Conservation (phyloP, 2,888 invertebrate species). For the Euproctis similis region DNA sequence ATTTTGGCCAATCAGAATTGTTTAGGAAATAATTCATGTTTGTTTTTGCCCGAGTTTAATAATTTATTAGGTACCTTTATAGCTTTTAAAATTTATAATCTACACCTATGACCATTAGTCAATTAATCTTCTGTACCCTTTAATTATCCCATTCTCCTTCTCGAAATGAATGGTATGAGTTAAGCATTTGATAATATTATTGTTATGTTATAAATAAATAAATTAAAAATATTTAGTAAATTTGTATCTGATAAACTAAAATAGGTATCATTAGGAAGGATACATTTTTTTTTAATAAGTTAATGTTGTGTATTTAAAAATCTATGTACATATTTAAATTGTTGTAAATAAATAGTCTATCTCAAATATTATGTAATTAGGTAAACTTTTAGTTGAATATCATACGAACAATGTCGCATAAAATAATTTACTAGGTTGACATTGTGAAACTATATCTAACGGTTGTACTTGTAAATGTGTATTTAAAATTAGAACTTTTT, state of each 20-base stretch:
- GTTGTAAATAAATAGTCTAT: conserved; percentile 72
- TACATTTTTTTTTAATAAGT: conserved; percentile 45
- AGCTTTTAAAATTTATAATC: too few relatives aligned
- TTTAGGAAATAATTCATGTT: too few relatives aligned
- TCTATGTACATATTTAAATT: conserved; percentile 66
- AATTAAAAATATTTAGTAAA: conserved; percentile 23
- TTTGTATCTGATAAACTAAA: conserved; percentile 15
- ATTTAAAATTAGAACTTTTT: conserved; percentile 16
- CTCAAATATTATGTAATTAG: conserved; percentile 43
- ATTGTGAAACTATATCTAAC: conserved; percentile 22
- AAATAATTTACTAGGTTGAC: conserved; percentile 25
- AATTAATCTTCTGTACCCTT: too few relatives aligned
- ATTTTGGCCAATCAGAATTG: too few relatives aligned
- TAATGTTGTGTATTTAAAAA: conserved; percentile 57
- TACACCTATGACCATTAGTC: too few relatives aligned
- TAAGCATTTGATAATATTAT: conserved; percentile 31
- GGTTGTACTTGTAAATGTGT: too few relatives aligned
- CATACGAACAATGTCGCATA: conserved; percentile 20
- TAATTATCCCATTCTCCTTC: too few relatives aligned
- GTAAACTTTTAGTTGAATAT: conserved; percentile 21
- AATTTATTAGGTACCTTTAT: too few relatives aligned
- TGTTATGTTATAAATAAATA: conserved; percentile 30
- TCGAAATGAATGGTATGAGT: conserved; percentile 7
- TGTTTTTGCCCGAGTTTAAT: too few relatives aligned
- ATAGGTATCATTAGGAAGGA: conserved; percentile 27